Evolutionary conservation across 2,888 invertebrate species (phyloP).

Genomic region (Noctua janthe): DNA sequence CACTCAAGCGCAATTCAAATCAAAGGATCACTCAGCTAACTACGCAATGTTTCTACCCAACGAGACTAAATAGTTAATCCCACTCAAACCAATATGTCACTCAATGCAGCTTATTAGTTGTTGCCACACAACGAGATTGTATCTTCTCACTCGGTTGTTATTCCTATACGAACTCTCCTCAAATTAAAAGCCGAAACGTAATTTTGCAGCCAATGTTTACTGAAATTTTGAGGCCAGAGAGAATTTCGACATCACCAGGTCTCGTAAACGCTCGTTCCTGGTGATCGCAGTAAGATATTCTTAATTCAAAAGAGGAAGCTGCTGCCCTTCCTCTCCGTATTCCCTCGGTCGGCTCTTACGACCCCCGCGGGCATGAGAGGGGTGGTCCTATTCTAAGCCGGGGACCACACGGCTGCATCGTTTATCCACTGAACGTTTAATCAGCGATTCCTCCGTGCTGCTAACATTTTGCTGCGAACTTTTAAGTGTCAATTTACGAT

Average conservation of each 20-base stretch:
- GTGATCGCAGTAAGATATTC: conserved; percentile 45
- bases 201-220: neutral
- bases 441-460: neutral
- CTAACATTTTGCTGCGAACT: neutral
- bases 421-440: neutral
- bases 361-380: conserved; percentile 29
- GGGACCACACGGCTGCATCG: conserved; percentile 37
- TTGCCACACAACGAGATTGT: neutral
- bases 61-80: conserved; percentile 37
- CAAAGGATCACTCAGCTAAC: neutral
- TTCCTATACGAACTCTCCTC: neutral
- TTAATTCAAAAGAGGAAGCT: conserved; percentile 27
- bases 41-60: conserved; percentile 2
- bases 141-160: neutral
- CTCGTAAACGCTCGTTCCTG: neutral
- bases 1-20: neutral
- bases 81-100: conserved; percentile 16
- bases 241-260: conserved; percentile 33
- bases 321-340: conserved; percentile 25
- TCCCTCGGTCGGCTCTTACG: conserved; percentile 53
- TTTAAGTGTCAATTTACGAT: neutral
- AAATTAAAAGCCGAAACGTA: neutral
- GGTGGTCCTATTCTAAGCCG: conserved; percentile 48
- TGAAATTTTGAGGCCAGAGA: conserved; percentile 5
- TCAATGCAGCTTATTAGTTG: neutral